Evolutionary conservation across 1,140 invertebrate species (phyloP).

Genomic region (Harlomillsia oculata): DNA sequence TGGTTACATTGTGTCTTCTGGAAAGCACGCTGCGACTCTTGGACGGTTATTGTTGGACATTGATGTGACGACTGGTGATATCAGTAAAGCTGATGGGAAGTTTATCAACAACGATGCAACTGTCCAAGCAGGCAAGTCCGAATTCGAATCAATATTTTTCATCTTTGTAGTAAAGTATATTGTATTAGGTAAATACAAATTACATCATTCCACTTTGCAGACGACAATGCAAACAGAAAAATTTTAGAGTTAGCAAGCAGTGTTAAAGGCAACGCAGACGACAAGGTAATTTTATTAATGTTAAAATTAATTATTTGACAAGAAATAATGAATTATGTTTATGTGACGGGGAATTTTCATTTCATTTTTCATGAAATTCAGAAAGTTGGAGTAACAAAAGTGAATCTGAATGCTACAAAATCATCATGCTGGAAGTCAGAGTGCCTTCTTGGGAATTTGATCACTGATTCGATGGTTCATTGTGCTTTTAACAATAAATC

Average conservation of each 20-base stretch:
- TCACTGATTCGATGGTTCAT: slow-evolving; percentile 21
- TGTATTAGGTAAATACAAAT: too few relatives aligned
- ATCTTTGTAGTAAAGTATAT: too few relatives aligned
- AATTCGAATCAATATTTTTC: too few relatives aligned
- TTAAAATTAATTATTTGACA: too few relatives aligned
- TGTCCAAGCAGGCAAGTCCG: too few relatives aligned
- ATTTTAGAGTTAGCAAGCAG: too few relatives aligned
- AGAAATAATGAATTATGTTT: too few relatives aligned
- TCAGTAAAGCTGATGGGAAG: neutral
- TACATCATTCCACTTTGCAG: too few relatives aligned
- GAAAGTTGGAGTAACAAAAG: neutral
- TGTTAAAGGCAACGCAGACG: too few relatives aligned
- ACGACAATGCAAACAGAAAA: too few relatives aligned
- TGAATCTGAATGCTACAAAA: neutral
- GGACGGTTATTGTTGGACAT: neutral
- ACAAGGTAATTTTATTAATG: too few relatives aligned
- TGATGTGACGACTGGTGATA: slow-evolving; percentile 3
- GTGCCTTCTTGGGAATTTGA: slow-evolving; percentile 22
- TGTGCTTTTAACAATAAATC: slow-evolving; percentile 10
- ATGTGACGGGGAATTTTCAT: neutral
- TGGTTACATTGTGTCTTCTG: neutral
- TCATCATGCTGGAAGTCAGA: slow-evolving; percentile 16
- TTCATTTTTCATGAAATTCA: neutral
- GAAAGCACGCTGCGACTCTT: neutral
- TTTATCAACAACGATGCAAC: too few relatives aligned